A percentile compares a stretch with the other conserved stretches of the same genome.
Evolutionary conservation across 2,113 vertebrate species (phyloP).

Genomic region (Corapipo altera): DNA sequence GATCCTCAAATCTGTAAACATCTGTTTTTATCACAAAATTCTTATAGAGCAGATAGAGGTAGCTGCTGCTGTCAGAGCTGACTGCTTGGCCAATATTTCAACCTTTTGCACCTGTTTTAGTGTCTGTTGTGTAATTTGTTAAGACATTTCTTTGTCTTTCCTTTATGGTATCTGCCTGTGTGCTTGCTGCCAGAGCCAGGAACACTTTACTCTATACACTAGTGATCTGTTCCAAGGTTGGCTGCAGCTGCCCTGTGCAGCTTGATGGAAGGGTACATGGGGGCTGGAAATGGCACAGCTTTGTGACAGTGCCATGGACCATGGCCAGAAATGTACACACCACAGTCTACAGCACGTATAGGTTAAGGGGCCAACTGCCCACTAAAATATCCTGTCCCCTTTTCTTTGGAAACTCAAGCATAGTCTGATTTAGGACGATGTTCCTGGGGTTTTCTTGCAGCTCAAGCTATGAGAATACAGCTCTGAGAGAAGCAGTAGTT

Average conservation of each 20-base stretch:
- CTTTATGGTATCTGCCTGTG: not conserved
- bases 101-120: not conserved
- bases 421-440: not conserved
- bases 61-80: not conserved
- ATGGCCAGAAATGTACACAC: not conserved
- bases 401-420: not conserved
- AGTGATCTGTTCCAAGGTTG: not conserved
- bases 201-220: not conserved
- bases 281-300: not conserved
- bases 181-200: not conserved
- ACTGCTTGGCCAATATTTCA: not conserved
- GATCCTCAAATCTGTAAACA: not conserved
- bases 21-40: not conserved
- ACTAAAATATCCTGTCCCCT: not conserved
- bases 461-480: not conserved
- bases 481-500: not conserved
- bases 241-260: not conserved
- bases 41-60: not conserved
- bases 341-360: not conserved
- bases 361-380: not conserved
- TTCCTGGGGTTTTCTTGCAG: not conserved
- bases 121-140: not conserved
- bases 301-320: not conserved
- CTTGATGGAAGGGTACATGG: not conserved
- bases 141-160: not conserved